A percentile compares a stretch with the other conserved stretches of the same genome.
phyloP scores from a whole-genome alignment of 2,888 invertebrate genomes.

The Horisme vitalbata region DNA sequence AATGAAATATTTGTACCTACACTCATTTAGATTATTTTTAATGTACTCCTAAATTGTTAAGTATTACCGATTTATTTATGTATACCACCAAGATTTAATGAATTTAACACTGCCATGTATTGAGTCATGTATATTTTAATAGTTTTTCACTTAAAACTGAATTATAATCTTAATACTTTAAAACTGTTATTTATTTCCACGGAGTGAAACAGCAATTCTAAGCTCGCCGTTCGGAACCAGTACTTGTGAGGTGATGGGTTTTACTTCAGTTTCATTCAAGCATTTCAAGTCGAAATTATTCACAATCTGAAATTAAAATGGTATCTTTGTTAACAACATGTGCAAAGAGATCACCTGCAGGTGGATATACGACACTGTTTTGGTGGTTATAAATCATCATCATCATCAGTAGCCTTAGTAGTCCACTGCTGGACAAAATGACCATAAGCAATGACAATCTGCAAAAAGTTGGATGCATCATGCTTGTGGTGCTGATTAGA shows the following conservation, averaged over 20 bases:
- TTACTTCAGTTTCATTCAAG: conserved; percentile 67
- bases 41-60: too few species aligned
- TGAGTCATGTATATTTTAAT: conserved; percentile 10
- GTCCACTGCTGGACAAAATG: too few species aligned
- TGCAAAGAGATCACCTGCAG: too few species aligned
- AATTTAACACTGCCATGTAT: conserved; percentile 18
- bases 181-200: conserved; percentile 17
- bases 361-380: too few species aligned
- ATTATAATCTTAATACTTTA: conserved; percentile 12
- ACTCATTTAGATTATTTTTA: too few species aligned
- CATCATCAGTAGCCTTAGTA: too few species aligned
- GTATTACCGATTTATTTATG: neutral
- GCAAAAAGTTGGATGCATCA: too few species aligned
- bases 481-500: too few species aligned
- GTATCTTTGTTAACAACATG: neutral
- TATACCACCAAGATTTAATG: conserved; percentile 4
- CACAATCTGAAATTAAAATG: conserved; percentile 72
- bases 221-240: conserved; percentile 81
- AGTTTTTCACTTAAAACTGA: conserved; percentile 8
- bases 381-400: too few species aligned
- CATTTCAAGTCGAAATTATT: conserved; percentile 79
- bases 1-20: neutral
- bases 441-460: too few species aligned
- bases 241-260: conserved; percentile 80
- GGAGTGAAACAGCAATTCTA: conserved; percentile 50